Base-by-base conservation (phyloP, 2,888 invertebrate species). In the Spodoptera picta region DNA sequence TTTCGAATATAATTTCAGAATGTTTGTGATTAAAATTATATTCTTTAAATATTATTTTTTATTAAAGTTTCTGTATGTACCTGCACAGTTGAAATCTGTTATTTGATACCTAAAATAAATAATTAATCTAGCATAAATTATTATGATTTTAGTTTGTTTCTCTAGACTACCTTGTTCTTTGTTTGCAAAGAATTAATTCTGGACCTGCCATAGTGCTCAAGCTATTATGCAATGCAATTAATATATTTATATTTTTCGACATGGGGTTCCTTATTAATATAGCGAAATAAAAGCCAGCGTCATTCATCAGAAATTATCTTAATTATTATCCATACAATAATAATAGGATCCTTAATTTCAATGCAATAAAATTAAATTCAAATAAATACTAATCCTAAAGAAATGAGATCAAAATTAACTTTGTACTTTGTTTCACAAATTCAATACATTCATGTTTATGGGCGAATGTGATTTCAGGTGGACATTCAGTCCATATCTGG, bases 401-500 rank as follows among this genome's bases (percentile, higher is more conserved):
- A 53, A 73, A 72, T 83, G 82, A 82, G 81, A 81, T 83, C 75
- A 79, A 70, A 58, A 64, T 65, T 45, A 65, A 67, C 57, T 67
- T 81, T 79, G 79, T 75, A 75, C 69, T 65, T 60, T 53, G 50
- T 19, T 65, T 86, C 74, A 88, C 65, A 87, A 76, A 77, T 77
- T 83, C 49, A 87, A 65, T 41, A 84, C 74, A 82, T 84, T 87
- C 63, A 85, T 81, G 62, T 80, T 69, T 31, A 87, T 84, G 67
- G 83, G 88, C 9, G 91, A 81, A 80, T 94, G 94, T 0, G 93
- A 92, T 57, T 92, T 94, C 45, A 94, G 85, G 85, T 95, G 95
- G 0, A 94, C 92, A 86, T 94, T 95, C 47, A 95, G 79, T 0
- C 95, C 95, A 48, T 95, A 92, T 63, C 93, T 88, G 42, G 93